Conservation (phyloP, 2,888 invertebrate species). For the Leucophora obtusa region DNA sequence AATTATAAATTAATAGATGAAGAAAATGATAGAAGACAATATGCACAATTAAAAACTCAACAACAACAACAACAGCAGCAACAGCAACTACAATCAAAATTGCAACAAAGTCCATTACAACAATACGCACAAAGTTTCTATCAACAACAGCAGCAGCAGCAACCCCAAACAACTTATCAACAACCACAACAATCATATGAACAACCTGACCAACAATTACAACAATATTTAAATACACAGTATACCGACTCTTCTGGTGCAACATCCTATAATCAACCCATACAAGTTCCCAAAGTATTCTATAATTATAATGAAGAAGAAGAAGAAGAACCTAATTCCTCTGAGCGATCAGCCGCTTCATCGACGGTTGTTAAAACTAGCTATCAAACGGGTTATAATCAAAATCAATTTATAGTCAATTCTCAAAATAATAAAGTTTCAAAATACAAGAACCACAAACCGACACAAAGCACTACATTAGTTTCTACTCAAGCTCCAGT, state of each 20-base stretch:
- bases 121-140: slow-evolving; percentile 23
- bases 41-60: slow-evolving; percentile 43
- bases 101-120: background rate
- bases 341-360: slow-evolving; percentile 56
- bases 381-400: slow-evolving; percentile 73
- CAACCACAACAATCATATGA: slow-evolving; percentile 11
- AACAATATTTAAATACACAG: slow-evolving; percentile 36
- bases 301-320: slow-evolving; percentile 47
- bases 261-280: slow-evolving; percentile 62
- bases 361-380: slow-evolving; percentile 72
- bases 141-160: slow-evolving; percentile 40
- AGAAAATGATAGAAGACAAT: slow-evolving; percentile 68
- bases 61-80: slow-evolving; percentile 65
- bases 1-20: slow-evolving; percentile 73
- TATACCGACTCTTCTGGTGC: slow-evolving; percentile 19
- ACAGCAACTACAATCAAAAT: slow-evolving; percentile 37
- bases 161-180: slow-evolving; percentile 12
- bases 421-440: slow-evolving; percentile 74
- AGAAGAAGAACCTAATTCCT: slow-evolving; percentile 60
- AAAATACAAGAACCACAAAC: slow-evolving; percentile 68
- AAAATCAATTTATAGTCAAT: slow-evolving; percentile 73
- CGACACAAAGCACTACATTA: slow-evolving; percentile 51
- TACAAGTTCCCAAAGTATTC: slow-evolving; percentile 69
- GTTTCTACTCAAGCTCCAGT: slow-evolving; percentile 42
- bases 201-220: slow-evolving; percentile 18